Conservation (phyloP, 2,888 invertebrate species). For the Perdita meconis region DNA sequence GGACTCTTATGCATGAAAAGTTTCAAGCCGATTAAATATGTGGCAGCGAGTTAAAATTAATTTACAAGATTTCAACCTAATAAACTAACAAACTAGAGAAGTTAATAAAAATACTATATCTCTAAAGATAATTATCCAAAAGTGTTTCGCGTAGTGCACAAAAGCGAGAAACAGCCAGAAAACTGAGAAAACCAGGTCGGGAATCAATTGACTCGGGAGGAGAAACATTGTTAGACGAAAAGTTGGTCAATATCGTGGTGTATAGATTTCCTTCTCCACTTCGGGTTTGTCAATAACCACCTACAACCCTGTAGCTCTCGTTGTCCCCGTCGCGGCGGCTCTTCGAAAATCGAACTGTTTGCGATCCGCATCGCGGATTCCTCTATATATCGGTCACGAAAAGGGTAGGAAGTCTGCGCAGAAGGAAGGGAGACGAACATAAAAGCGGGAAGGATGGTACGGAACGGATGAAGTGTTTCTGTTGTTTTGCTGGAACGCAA, state of each 20-base stretch:
- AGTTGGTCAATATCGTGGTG: conserved; percentile 67
- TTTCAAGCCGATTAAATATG: too few species aligned
- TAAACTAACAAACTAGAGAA: too few species aligned
- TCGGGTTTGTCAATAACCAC: conserved; percentile 58
- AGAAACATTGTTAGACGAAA: conserved; percentile 38
- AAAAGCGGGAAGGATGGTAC: conserved; percentile 2
- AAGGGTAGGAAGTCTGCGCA: not conserved
- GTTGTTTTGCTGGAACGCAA: conserved; percentile 58
- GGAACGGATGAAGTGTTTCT: conserved; percentile 42
- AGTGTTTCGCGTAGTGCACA: too few species aligned
- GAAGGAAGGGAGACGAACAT: not conserved
- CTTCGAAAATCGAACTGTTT: conserved; percentile 68
- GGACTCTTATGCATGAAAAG: too few species aligned
- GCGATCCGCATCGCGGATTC: conserved; percentile 61
- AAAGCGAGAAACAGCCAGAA: conserved; percentile 2
- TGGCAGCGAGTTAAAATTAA: too few species aligned
- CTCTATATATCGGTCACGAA: conserved; percentile 4
- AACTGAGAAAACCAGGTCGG: conserved; percentile 1
- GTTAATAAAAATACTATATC: too few species aligned
- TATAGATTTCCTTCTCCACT: conserved; percentile 59
- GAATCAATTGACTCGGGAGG: conserved; percentile 21
- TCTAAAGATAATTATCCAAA: too few species aligned
- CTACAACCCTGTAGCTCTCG: conserved; percentile 50
- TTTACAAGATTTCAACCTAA: too few species aligned
- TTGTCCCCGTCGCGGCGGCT: conserved; percentile 55